These are phyloP conservation scores for Saccostrea echinata DNA, from an alignment of 1,140 invertebrate species.

Conservation along the genomic window DNA sequence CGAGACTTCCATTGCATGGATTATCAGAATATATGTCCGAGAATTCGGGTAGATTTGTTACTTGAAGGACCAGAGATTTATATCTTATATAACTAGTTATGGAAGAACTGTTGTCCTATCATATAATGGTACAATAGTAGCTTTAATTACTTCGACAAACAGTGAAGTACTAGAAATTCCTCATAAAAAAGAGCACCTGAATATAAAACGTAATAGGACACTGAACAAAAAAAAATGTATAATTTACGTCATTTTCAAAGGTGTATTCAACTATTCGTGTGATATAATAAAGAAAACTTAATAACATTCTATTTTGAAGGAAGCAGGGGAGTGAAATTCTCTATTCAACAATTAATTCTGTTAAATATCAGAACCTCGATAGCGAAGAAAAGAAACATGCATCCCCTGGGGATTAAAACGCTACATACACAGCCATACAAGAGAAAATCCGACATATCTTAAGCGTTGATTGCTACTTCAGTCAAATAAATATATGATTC, in stretches of 20 bases:
- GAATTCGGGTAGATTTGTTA: too few relatives aligned
- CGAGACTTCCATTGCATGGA: too few relatives aligned
- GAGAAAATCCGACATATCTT: not conserved
- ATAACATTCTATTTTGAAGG: not conserved
- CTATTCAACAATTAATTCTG: not conserved
- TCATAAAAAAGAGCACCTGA: not conserved
- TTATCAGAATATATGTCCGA: too few relatives aligned
- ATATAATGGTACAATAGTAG: too few relatives aligned
- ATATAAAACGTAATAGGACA: not conserved
- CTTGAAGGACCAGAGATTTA: too few relatives aligned
- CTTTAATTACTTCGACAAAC: too few relatives aligned
- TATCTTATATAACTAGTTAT: too few relatives aligned
- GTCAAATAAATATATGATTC: constrained; percentile 26
- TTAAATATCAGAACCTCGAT: not conserved
- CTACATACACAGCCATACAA: not conserved
- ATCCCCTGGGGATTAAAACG: not conserved
- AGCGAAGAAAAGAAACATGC: constrained; percentile 10
- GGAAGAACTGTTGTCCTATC: too few relatives aligned
- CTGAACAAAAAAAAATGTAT: not conserved
- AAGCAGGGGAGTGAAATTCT: not conserved
- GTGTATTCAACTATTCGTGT: not conserved
- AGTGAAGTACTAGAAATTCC: not conserved
- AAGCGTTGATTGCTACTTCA: not conserved
- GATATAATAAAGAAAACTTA: not conserved
- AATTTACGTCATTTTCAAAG: not conserved